Conservation (phyloP, 2,888 invertebrate species). For the Dione juno region DNA sequence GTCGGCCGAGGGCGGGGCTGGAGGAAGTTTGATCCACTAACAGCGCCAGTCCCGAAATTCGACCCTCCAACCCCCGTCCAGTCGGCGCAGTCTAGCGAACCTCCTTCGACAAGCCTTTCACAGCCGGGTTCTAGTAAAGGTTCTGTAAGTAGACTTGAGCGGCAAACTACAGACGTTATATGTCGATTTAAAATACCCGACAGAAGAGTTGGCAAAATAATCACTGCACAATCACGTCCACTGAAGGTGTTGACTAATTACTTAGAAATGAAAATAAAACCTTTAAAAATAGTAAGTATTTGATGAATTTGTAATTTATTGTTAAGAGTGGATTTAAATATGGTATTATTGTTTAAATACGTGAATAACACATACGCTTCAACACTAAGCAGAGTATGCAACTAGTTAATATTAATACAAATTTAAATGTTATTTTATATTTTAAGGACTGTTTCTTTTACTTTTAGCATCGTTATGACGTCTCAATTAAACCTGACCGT, state of each 20-base stretch:
- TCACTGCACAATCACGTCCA: constrained; percentile 39
- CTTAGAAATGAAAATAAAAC: constrained; percentile 81
- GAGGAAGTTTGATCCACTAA: neutral
- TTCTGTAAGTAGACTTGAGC: neutral
- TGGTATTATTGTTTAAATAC: no score
- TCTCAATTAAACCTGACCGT: constrained; percentile 86
- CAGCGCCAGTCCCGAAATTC: constrained; percentile 23
- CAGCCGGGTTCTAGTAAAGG: neutral
- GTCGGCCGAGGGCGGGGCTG: constrained; percentile 21
- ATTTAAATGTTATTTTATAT: no score
- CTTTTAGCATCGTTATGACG: constrained; percentile 91
- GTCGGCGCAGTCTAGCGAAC: constrained; percentile 7
- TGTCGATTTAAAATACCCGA: constrained; percentile 61
- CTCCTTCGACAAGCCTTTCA: neutral
- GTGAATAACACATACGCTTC: no score
- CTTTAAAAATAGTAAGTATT: constrained; percentile 69
- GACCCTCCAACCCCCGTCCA: constrained; percentile 4
- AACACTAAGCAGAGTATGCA: no score
- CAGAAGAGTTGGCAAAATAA: constrained; percentile 66
- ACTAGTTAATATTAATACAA: no score
- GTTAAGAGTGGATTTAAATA: no score
- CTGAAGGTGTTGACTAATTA: constrained; percentile 86
- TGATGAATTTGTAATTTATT: no score
- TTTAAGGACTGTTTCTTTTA: constrained; percentile 17
- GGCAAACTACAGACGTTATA: neutral